Base-by-base conservation (phyloP, 64 coral and sea anemone genomes). In the Actinia equina region DNA sequence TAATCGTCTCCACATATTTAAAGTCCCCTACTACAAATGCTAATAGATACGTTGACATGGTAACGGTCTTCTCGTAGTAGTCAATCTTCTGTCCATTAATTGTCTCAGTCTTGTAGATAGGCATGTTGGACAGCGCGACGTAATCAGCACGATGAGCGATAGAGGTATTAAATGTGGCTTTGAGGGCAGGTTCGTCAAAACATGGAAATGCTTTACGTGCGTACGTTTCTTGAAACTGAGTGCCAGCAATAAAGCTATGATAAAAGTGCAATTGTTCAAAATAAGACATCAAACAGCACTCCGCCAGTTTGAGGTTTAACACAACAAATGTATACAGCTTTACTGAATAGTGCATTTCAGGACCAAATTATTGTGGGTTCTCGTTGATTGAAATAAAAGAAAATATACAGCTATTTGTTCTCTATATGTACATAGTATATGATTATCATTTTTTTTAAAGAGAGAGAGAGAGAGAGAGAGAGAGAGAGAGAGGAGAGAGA, bases 11-110 rank as follows among this genome's bases (percentile, higher is more conserved):
- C 14, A 27, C 23, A 26, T 46, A 56, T 2, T 77, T 45, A n/a
- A 84, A 90, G 59, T 90, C 82, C 16, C 88, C 82, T n/a, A 90
- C 88, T 4, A 90, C 64, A 67, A 90, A 85, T 46, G 88, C 88
- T 7, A 90, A 26, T 43, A 90, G 54, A 55, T 90, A 90, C 7
- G 88, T 90, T 20, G 80, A 44, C 88, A 90, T 90, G 8, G 44
- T 30, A 20, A 83, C 80, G 5, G 52, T 90, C 67, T 67, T 71
- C 64, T 43, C 3, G 22, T 71, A 90, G 64, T 90, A 55, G 41
- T 90, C 82, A 11, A 83, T n/a, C 17, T 26, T 53, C 86, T 77
- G 52, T 7, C 76, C 44, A 44, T 78, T 79, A 18, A 1, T 27
- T 25, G 4, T 88, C 62, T 86, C 87, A 22, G 45, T 84, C 9